Evolutionary conservation across 2,888 invertebrate genomes (phyloP), one percentile per base, ranked within the genome.

Genomic region (Nematopogon swammerdamellus): DNA sequence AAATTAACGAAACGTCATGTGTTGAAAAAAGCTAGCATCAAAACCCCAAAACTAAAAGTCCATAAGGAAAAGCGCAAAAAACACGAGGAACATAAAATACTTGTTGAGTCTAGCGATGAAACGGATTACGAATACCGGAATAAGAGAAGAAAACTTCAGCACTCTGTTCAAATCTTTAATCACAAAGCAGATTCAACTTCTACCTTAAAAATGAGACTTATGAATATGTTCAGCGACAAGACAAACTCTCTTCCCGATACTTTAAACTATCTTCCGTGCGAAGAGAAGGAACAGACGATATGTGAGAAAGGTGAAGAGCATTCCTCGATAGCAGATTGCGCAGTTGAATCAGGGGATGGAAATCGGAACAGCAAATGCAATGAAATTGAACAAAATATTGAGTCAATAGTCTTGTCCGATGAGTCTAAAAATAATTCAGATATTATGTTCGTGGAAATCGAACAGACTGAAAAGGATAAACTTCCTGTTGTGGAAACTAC

Each of bases 161-260:
- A 83, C 62, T 83, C 84, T 48, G 79, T 84, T 36, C 63, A 68
- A 44, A 69, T 82, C n/a, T 64, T 64, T 53, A 69, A 62, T 54
- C 53, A 53, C 6, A 71, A 66, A 58, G 63, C 60, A 58, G 73
- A 76, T 55, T 68, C 64, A 54, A 60, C 70, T 47, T 67, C 74
- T 14, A 36, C 36, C 4, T 61, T 77, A 49, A 76, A 72, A 60
- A 70, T 67, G 48, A 67, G 77, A 57, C 57, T 79, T 2, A 66
- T 70, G 49, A 72, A 69, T 59, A 77, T 79, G 77, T 59, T 76
- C 36, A 59, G 19, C 18, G 42, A 42, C 10, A 44, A 25, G 3
- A 42, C 30, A 5, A 50, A 46, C 11, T 36, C 36, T 14, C 36
- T 14, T 25, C 25, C 25, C 25, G n/a, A n/a, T n/a, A n/a, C n/a